phyloP scores from a whole-genome alignment of 2,888 invertebrate species.

The Mimas tiliae region DNA sequence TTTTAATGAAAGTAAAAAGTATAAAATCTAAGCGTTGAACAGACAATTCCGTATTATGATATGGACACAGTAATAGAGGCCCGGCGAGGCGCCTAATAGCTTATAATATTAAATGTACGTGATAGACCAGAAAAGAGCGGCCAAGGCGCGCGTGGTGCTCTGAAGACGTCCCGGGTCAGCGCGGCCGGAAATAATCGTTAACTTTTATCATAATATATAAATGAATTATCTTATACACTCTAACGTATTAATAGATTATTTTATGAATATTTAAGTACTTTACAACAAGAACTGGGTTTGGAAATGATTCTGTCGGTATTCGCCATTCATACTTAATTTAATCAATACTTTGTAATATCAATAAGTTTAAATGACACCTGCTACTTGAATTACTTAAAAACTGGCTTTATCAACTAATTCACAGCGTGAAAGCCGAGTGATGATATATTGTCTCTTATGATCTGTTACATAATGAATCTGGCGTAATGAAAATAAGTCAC shows the following conservation, averaged over 20 bases:
- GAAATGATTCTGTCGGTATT: background rate
- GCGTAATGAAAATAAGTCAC: conserved; percentile 57
- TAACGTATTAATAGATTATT: background rate
- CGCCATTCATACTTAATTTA: too few species aligned
- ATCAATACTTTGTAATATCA: background rate
- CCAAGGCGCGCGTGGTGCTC: conserved; percentile 33
- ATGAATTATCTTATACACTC: conserved; percentile 12
- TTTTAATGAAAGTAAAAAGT: conserved; percentile 80
- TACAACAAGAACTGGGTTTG: too few species aligned
- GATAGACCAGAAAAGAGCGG: conserved; percentile 63
- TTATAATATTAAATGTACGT: conserved; percentile 82
- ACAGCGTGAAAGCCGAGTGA: conserved; percentile 38
- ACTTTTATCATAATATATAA: conserved; percentile 37
- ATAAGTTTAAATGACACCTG: conserved; percentile 13
- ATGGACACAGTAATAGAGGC: conserved; percentile 82
- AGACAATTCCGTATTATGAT: conserved; percentile 84
- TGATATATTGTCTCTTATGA: conserved; percentile 51
- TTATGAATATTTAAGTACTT: background rate
- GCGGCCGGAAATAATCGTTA: conserved; percentile 32
- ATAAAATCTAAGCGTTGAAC: conserved; percentile 77
- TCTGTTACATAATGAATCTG: conserved; percentile 50
- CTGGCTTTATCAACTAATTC: conserved; percentile 38
- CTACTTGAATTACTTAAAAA: conserved; percentile 21
- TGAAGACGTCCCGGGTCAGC: conserved; percentile 32
- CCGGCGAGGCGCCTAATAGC: conserved; percentile 80